Base-by-base conservation (phyloP, 2,888 invertebrate species). In the Apodemia hepburni region DNA sequence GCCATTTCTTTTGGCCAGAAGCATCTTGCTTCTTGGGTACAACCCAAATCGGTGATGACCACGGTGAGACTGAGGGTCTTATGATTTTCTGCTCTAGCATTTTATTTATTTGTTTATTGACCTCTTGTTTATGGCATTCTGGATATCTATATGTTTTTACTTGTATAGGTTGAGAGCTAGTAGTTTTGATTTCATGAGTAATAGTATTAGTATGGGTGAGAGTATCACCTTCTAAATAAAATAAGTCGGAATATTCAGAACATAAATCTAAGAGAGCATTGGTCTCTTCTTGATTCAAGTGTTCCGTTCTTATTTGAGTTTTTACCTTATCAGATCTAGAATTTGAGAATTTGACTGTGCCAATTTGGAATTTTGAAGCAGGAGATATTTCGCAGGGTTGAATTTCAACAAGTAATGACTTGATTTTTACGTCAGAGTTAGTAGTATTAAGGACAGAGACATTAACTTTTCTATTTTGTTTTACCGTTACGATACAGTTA, bases 161-260 rank as follows among this genome's bases (percentile, higher is more conserved):
- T 11, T 58, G 58, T 22, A 58, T 58, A 8, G 58, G 58, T 58
- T 58, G 58, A 27, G 58, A 58, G 15, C 33, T 58, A 27, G 58
- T 58, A 33, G 58, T 58, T 29, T 58, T 58, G 4, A 58, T 58
- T 12, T 58, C 58, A 33, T 33, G 33, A 33, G 33, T 22, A 33
- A 4, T 58, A 8, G 58, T 58, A 29, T 58, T 29, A 11, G 33
- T 58, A 29, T n/a, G 3, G 5, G 45, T 45, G n/a, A 45, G 12
- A 45, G 2, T 45, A 45, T 45, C 45, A 45, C 45, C 45, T 12
- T 15, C 45, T 12, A 45, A 45, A 45, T 12, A 45, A n/a, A 45
- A 45, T 45, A 45, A 12, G 7, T 45, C 45, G 12, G 15, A 45
- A 45, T 45, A 45, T 45, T 45, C 45, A 1, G 45, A 15, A n/a